Evolutionary conservation across 1,140 invertebrate genomes (phyloP), one percentile per base, ranked within the genome.

Genomic region (Cecropterus lyciades): DNA sequence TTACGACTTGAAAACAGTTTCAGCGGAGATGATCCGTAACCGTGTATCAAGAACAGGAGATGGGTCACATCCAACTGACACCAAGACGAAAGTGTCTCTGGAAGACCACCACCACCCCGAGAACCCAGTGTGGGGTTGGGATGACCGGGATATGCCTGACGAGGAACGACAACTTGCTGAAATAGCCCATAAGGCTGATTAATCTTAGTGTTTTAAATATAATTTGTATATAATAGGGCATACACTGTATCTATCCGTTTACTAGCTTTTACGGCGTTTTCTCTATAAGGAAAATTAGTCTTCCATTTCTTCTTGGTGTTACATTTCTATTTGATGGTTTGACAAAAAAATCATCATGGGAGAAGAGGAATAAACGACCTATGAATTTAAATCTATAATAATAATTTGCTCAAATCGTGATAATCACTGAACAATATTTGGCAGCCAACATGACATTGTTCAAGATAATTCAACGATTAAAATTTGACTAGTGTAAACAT

Each of bases 1-100:
- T 3, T 96, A 95, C 72, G 95, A 96, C 75, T 84, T 96, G 49
- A 97, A 97, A 77, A 95, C 93, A 0, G 96, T 96, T 0, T 94
- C 95, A 1, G 79, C 74, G 6, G 93, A 95, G n/a, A 93, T 96
- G 81, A 92, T 96, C 0, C 84, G 87, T 51, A 94, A 93, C 62
- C 89, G 95, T 51, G 94, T 94, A 0, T 49, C 89, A 37, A 93
- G 95, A 73, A 96, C 95, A 0, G 96, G 96, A 0, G 95, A 96
- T 70, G 95, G 95, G 0, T 89, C 86, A 1, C 95, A 95, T 90
- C 92, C 94, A 72, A 93, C 91, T 77, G 51, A 42, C 14, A 67
- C 65, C n/a, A 71, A 70, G 14, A 63, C 16, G 11, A 66, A 92
- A 78, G 84, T 92, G 83, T 85, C 16, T 3, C 20, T 64, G 0